phyloP scores from a whole-genome alignment of 2,797 vertebrate species.

The Artibeus lituratus region DNA sequence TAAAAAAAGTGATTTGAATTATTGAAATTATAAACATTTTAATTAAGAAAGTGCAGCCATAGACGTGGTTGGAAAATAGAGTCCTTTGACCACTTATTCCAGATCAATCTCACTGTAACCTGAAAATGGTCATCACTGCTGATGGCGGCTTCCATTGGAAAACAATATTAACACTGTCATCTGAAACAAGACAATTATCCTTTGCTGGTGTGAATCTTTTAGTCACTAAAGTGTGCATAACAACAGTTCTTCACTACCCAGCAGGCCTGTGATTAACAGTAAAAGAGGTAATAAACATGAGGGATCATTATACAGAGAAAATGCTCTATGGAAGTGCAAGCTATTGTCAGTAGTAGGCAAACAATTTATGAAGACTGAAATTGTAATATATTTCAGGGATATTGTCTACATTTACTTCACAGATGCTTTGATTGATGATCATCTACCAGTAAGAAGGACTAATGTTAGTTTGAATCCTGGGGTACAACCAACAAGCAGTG shows the following conservation, averaged over 20 bases:
- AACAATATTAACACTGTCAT: not conserved
- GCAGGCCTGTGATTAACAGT: not conserved
- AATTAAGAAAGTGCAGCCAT: not conserved
- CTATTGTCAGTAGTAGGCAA: too few species aligned
- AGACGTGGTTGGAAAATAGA: slow-evolving; percentile 7
- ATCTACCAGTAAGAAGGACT: not conserved
- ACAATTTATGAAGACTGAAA: not conserved
- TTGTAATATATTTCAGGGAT: not conserved
- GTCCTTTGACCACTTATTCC: not conserved
- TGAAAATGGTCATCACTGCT: not conserved
- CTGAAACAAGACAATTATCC: not conserved
- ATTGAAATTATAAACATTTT: slow-evolving; percentile 36
- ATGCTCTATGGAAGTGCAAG: too few species aligned
- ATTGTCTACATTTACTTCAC: not conserved
- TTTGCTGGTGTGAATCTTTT: not conserved
- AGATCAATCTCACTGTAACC: too few species aligned
- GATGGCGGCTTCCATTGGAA: not conserved
- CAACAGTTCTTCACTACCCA: not conserved
- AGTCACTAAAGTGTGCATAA: not conserved
- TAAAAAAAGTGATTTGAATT: slow-evolving; percentile 10
- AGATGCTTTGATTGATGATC: not conserved
- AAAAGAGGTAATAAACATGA: not conserved
- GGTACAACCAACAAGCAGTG: slow-evolving; percentile 10
- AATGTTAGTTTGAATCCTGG: not conserved
- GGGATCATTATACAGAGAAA: too few species aligned